Percentiles rank a stretch among this genome's conserved stretches.
phyloP scores from a whole-genome alignment of 2,797 vertebrate genomes.

The Ambastaia sidthimunki region DNA sequence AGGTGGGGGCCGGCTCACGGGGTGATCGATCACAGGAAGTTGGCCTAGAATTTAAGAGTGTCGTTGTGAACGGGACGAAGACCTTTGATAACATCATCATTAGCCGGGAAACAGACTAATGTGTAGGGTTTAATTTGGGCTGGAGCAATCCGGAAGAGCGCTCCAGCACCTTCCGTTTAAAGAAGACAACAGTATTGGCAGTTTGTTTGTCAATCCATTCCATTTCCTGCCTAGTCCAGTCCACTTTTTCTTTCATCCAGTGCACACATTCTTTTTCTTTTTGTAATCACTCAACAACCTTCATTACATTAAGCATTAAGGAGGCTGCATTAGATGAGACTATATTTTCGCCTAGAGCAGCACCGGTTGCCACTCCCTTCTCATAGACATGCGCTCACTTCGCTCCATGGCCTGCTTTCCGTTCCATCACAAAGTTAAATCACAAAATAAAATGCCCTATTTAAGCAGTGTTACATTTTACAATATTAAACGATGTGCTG shows the following conservation, averaged over 20 bases:
- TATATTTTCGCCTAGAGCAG: not conserved
- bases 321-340: not conserved
- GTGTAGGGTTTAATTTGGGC: slow-evolving; percentile 4
- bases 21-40: slow-evolving; percentile 49
- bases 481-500: not conserved
- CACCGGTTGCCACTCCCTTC: not conserved
- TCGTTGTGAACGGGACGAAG: slow-evolving; percentile 38
- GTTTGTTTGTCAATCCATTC: not conserved
- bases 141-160: not conserved
- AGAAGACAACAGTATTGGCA: not conserved
- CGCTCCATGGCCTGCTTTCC: not conserved
- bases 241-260: slow-evolving; percentile 3
- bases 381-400: not conserved
- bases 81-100: slow-evolving; percentile 55
- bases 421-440: not conserved
- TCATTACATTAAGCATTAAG: slow-evolving; percentile 1
- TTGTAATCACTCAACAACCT: slow-evolving; percentile 6
- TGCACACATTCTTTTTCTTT: not conserved
- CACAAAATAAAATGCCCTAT: not conserved
- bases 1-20: slow-evolving; percentile 16
- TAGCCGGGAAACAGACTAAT: slow-evolving; percentile 38
- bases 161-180: slow-evolving; percentile 1
- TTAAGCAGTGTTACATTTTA: not conserved
- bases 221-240: not conserved
- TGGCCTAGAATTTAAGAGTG: slow-evolving; percentile 41